These are phyloP conservation scores for Apostichopus japonicus DNA, from an alignment of 35 echinoderm and acorn worm genomes.

Conservation along the genomic window DNA sequence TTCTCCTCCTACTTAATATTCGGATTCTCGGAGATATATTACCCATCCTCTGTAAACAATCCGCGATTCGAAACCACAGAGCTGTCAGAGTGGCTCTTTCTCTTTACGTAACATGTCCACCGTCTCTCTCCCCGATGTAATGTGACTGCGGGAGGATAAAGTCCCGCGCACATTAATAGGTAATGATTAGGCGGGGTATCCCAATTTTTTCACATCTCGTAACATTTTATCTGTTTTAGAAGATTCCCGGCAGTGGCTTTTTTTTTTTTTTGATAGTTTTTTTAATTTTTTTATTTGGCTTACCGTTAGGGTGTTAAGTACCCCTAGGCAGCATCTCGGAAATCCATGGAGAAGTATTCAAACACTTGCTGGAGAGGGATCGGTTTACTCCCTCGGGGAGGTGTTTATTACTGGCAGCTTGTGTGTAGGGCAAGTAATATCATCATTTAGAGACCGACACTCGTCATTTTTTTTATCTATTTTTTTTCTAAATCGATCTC, in stretches of 20 bases:
- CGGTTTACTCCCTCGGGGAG: not conserved
- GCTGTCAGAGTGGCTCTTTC: not conserved
- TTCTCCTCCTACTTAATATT: conserved; percentile 11
- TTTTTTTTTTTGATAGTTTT: not conserved
- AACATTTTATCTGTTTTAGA: too few species aligned
- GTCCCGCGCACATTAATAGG: not conserved
- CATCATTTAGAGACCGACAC: too few species aligned
- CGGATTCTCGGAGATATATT: conserved; percentile 19
- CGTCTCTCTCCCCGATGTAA: not conserved
- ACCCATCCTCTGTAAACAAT: not conserved
- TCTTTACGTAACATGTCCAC: not conserved
- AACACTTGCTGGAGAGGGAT: not conserved
- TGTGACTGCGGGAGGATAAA: not conserved
- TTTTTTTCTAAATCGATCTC: not conserved
- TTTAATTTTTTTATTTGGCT: too few species aligned
- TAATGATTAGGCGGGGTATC: too few species aligned
- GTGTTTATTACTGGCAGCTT: conserved; percentile 29
- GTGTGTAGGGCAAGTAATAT: not conserved
- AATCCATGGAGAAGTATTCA: conserved; percentile 18
- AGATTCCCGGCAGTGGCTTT: not conserved
- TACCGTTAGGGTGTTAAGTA: conserved; percentile 1
- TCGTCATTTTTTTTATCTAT: not conserved
- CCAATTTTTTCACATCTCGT: too few species aligned
- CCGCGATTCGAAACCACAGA: not conserved
- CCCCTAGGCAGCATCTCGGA: conserved; percentile 14